A percentile compares a stretch with the other conserved stretches of the same genome.
These are phyloP conservation scores for Himalopsyche kuldschensis DNA, from an alignment of 2,888 invertebrate species.

Conservation along the genomic window DNA sequence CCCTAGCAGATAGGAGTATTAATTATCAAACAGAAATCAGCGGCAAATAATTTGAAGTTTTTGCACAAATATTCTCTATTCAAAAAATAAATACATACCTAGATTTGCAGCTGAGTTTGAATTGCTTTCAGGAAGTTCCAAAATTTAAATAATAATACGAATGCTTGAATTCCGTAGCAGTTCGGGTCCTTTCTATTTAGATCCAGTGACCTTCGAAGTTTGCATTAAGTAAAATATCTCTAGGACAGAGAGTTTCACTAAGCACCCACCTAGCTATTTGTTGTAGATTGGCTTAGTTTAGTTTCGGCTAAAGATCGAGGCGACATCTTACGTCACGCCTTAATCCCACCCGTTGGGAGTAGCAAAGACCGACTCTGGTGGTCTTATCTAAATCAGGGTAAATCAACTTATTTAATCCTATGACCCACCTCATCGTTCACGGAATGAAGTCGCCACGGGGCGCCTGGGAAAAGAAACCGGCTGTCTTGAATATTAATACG, in stretches of 20 bases:
- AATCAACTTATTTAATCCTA: not conserved
- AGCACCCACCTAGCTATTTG: not conserved
- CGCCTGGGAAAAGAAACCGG: not conserved
- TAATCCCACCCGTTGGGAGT: not conserved
- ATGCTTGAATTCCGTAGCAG: not conserved
- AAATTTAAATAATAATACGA: not conserved
- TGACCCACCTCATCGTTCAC: not conserved
- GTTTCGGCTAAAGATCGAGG: not conserved
- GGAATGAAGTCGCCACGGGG: not conserved
- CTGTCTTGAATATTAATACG: not conserved
- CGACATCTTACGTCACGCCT: not conserved
- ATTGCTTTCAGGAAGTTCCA: not conserved
- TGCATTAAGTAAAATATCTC: not conserved
- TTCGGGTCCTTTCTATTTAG: not conserved
- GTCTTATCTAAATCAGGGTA: not conserved
- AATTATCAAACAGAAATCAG: no score
- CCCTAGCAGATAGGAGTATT: no score
- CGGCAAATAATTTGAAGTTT: no score
- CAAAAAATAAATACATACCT: no score
- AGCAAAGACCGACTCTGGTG: not conserved
- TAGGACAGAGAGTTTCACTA: not conserved
- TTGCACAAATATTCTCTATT: no score
- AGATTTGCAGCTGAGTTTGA: no score
- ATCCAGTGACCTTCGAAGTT: not conserved
- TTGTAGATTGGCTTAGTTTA: not conserved